Percentiles rank a stretch among this genome's conserved stretches.
Conservation (phyloP, 92 coral and sea anemone genomes). For the Metridium senile region DNA sequence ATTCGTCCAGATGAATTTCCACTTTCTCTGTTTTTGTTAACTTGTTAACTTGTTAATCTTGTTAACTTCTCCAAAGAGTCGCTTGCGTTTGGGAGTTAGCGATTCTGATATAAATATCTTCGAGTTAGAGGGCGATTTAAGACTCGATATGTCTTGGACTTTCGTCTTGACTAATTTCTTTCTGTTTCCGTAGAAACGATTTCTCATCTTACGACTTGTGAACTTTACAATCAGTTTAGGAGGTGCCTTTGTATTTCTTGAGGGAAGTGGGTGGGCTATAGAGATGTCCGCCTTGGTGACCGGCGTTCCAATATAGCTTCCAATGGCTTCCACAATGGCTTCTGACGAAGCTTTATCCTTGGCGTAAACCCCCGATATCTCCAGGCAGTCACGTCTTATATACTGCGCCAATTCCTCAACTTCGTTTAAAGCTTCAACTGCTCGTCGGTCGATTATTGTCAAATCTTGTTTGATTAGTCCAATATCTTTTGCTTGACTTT, state of each 20-base stretch:
- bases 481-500: too few relatives aligned
- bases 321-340: neutral
- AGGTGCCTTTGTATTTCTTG: slow-evolving; percentile 15
- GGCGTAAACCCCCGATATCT: slow-evolving; percentile 31
- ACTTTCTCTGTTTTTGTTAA: slow-evolving; percentile 15
- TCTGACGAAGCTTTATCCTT: slow-evolving; percentile 20
- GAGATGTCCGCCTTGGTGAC: slow-evolving; percentile 10
- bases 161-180: slow-evolving; percentile 29
- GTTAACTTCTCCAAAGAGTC: slow-evolving; percentile 33
- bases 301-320: slow-evolving; percentile 21
- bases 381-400: slow-evolving; percentile 38
- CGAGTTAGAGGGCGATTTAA: neutral
- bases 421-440: too few relatives aligned
- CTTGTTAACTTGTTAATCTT: too few relatives aligned
- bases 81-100: slow-evolving; percentile 26
- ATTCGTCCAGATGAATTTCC: slow-evolving; percentile 50
- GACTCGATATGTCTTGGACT: neutral
- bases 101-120: slow-evolving; percentile 43
- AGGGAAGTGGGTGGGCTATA: slow-evolving; percentile 33
- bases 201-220: slow-evolving; percentile 32
- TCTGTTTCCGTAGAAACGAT: slow-evolving; percentile 32
- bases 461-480: too few relatives aligned
- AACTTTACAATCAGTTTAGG: slow-evolving; percentile 46
- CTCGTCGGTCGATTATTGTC: too few relatives aligned
- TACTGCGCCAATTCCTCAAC: slow-evolving; percentile 50